Evolutionary conservation across 2,113 vertebrate genomes (phyloP).

Genomic region (Raja brachyura): DNA sequence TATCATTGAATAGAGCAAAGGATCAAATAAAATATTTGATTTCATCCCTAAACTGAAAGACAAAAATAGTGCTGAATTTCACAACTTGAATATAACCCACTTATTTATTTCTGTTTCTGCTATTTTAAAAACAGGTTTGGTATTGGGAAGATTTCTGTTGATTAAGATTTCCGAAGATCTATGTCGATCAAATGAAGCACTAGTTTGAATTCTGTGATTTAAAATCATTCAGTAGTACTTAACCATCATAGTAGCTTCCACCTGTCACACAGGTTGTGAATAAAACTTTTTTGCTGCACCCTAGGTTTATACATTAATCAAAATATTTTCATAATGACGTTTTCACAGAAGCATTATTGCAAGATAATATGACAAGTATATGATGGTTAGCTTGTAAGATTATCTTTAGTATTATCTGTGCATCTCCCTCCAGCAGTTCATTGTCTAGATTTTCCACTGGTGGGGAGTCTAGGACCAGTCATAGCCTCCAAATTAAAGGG

Average conservation of each 20-base stretch:
- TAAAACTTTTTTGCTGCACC: background rate
- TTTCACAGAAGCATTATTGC: background rate
- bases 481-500: too few species aligned
- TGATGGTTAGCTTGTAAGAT: background rate
- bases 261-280: background rate
- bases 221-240: too few species aligned
- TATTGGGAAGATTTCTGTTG: background rate
- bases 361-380: background rate
- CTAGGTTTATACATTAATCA: background rate
- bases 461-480: too few species aligned
- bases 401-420: background rate
- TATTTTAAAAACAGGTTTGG: background rate
- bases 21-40: too few species aligned
- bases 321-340: background rate
- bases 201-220: background rate
- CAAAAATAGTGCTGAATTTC: too few species aligned
- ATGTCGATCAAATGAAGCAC: background rate
- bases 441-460: too few species aligned
- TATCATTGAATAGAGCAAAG: too few species aligned
- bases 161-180: too few species aligned
- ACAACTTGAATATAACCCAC: background rate
- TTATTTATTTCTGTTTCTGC: background rate
- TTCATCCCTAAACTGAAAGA: too few species aligned
- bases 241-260: background rate
- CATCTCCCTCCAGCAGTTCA: too few species aligned